Percentiles rank a stretch among this genome's conserved stretches.
Evolutionary conservation across 2,113 vertebrate species (phyloP).

Genomic region (Scytalopus superciliaris): DNA sequence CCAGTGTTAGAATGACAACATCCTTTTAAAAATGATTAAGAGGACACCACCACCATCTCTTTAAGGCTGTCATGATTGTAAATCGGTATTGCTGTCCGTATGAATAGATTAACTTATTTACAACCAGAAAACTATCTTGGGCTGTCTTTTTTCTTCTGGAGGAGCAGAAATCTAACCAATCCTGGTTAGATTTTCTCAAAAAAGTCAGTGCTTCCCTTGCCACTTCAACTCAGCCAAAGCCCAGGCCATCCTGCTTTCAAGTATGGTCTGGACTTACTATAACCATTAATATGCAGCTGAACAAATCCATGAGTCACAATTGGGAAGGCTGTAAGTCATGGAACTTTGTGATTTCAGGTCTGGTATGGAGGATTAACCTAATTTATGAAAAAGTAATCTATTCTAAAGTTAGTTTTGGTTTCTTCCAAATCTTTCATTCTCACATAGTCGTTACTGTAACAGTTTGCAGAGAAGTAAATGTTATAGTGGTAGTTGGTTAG

Average conservation of each 20-base stretch:
- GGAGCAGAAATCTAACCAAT: too few relatives aligned
- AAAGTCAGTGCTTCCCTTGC: neutral
- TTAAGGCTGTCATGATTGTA: neutral
- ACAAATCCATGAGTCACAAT: neutral
- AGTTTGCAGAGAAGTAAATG: neutral
- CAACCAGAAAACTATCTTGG: neutral
- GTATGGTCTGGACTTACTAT: neutral
- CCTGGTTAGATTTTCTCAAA: neutral
- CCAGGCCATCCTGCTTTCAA: neutral
- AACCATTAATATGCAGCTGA: neutral
- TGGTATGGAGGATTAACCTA: neutral
- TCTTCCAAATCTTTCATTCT: neutral
- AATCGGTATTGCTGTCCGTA: neutral
- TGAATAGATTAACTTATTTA: neutral
- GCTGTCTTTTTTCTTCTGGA: neutral
- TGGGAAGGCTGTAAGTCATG: neutral
- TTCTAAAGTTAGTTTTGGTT: neutral
- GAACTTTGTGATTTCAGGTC: neutral
- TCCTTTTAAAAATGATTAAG: neutral
- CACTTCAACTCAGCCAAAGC: neutral
- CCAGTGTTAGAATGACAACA: neutral
- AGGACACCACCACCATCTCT: neutral
- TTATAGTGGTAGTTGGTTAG: accelerated
- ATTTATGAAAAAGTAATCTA: neutral
- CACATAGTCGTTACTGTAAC: neutral